A percentile compares a stretch with the other conserved stretches of the same genome.
phyloP scores from a whole-genome alignment of 2,113 vertebrate species.

The Dasyprocta punctata region DNA sequence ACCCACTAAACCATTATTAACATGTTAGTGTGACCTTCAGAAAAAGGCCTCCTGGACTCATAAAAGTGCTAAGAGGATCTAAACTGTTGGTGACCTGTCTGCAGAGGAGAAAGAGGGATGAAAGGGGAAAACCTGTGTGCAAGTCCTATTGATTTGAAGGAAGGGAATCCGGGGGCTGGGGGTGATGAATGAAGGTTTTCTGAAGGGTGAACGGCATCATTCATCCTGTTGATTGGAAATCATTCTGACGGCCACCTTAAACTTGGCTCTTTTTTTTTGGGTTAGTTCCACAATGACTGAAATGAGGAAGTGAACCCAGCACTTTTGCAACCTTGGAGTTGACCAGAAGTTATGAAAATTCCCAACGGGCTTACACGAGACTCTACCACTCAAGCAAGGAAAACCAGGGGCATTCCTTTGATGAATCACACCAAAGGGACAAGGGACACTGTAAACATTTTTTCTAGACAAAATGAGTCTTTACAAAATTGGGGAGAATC shows the following conservation, averaged over 20 bases:
- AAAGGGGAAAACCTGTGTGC: neutral
- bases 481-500: conserved; percentile 2
- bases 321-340: conserved; percentile 41
- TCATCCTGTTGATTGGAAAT: neutral
- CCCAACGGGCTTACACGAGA: conserved; percentile 25
- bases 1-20: neutral
- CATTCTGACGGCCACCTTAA: neutral
- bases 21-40: conserved; percentile 36
- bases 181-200: neutral
- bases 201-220: neutral
- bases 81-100: neutral
- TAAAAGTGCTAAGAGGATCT: conserved; percentile 13
- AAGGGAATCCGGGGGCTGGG: too few relatives aligned
- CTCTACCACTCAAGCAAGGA: conserved; percentile 22
- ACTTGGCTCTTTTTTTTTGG: neutral
- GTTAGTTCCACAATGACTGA: conserved; percentile 10
- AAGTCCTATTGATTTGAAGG: neutral
- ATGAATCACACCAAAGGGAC: conserved; percentile 58
- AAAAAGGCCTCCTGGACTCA: neutral
- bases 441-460: neutral
- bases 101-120: neutral
- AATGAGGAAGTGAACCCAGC: conserved; percentile 58
- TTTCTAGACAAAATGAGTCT: neutral
- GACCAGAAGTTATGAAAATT: conserved; percentile 73
- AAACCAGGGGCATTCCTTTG: conserved; percentile 78